Evolutionary conservation across 2,113 vertebrate species (phyloP).

Genomic region (Brachionichthys hirsutus): DNA sequence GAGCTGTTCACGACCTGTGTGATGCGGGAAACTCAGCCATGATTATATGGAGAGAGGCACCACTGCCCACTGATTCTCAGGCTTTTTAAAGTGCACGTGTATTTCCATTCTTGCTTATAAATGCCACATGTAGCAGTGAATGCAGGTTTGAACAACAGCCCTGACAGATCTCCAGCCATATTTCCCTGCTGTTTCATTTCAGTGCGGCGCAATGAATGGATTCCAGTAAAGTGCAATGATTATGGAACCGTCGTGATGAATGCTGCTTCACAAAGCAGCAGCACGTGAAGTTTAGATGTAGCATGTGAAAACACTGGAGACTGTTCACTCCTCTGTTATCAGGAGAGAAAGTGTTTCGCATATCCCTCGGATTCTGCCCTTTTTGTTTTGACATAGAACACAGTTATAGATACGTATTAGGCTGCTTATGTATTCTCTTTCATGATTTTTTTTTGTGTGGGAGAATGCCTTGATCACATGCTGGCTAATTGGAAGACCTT

Average conservation of each 20-base stretch:
- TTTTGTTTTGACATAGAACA: constrained; percentile 60
- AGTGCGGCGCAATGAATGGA: constrained; percentile 2
- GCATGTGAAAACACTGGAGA: constrained; percentile 42
- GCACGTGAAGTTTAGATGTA: constrained; percentile 1
- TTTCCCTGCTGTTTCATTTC: constrained; percentile 7
- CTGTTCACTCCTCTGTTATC: constrained; percentile 30
- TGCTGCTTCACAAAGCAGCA: not conserved
- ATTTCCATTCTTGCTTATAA: no score
- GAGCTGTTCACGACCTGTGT: constrained; percentile 25
- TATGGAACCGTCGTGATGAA: constrained; percentile 1
- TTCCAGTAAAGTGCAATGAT: constrained; percentile 5
- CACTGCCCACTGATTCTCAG: constrained; percentile 1
- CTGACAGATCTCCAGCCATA: constrained; percentile 7
- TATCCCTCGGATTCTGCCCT: constrained; percentile 47
- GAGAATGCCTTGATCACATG: constrained; percentile 74
- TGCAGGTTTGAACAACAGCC: not conserved
- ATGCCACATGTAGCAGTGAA: not conserved
- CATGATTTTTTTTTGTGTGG: constrained; percentile 69
- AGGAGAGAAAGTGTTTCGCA: constrained; percentile 53
- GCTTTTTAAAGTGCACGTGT: constrained; percentile 1
- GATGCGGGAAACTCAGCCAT: constrained; percentile 5
- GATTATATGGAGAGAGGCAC: constrained; percentile 5
- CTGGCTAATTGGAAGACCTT: constrained; percentile 69
- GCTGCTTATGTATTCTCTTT: constrained; percentile 74
- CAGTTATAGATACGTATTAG: constrained; percentile 59